Base-by-base conservation (phyloP, 2,113 vertebrate genomes). In the Rhinopomastus cyanomelas region DNA sequence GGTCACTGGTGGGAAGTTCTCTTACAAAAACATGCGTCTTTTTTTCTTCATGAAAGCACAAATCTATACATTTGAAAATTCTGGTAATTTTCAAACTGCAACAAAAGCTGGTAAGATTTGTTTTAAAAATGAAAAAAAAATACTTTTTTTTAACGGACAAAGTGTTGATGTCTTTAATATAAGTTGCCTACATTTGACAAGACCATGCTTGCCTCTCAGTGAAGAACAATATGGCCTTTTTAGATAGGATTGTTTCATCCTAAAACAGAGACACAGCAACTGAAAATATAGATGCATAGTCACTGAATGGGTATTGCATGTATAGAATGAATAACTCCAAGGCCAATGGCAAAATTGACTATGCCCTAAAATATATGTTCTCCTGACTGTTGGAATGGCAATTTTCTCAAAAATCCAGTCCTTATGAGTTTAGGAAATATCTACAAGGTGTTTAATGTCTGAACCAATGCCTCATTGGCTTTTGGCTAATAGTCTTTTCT, bases 391-490 rank as follows among this genome's bases (percentile, higher is more conserved):
- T 81, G 26, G 46, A 93, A 59, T 26, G 62, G 30, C 10, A 76
- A 16, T 84, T 85, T 86, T 25, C 66, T 81, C 37, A 62, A 29
- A 69, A 89, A 66, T 59, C 39, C 71, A 62, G 26, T 21, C 12
- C 2, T 84, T 76, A 69, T 21, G 3, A 39, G 37, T 90, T 84
- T 88, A 93, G 84, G 49, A 95, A 84, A 88, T 2, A 85, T n/a
- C 62, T 56, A 59, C 39, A 82, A 79, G 37, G 34, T 82, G 60
- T 90, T 64, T 90, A 93, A 95, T 87, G 66, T 51, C 37, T 86
- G 18, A 84, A 34, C 59, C 62, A 79, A 88, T 66, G 90, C 92
- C 74, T 94, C 92, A 87, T 65, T 94, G 77, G 74, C 17, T 95
- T 81, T 88, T 80, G 52, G 57, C 46, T 92, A 85, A 81, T 78